phyloP scores from a whole-genome alignment of 1,140 invertebrate genomes.

The Cheumatopsyche charites region DNA sequence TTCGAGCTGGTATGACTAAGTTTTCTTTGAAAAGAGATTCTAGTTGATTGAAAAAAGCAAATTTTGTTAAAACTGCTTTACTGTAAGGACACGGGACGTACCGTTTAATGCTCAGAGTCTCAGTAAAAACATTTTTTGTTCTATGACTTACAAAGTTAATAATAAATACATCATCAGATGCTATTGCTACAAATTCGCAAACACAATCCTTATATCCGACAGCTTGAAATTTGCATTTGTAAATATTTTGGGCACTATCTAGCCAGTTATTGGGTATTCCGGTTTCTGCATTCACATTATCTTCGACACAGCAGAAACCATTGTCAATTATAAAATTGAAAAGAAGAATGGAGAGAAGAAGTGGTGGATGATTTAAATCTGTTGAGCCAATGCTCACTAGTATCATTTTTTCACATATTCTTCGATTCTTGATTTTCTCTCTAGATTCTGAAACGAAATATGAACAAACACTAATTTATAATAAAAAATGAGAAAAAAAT shows the following conservation, averaged over 20 bases:
- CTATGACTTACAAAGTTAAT: not conserved
- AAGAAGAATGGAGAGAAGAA: not conserved
- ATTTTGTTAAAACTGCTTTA: not conserved
- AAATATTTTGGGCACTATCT: not conserved
- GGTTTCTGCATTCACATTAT: not conserved
- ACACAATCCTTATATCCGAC: not conserved
- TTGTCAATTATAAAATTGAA: not conserved
- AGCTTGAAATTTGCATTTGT: not conserved
- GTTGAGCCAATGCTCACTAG: no score
- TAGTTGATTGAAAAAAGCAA: no score
- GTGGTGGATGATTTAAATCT: not conserved
- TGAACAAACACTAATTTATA: no score
- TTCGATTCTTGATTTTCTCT: no score
- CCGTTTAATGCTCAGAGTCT: not conserved
- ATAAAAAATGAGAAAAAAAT: no score
- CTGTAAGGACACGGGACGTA: not conserved
- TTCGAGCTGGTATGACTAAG: constrained; percentile 23
- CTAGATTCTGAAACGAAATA: not conserved
- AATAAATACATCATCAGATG: not conserved
- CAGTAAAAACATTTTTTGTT: not conserved
- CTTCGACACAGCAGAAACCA: not conserved
- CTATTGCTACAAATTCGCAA: not conserved
- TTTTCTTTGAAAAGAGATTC: not conserved
- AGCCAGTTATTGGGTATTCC: not conserved
- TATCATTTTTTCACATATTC: no score